Conservation (phyloP, 92 coral and sea anemone genomes). For the Zoanthus sansibaricus region DNA sequence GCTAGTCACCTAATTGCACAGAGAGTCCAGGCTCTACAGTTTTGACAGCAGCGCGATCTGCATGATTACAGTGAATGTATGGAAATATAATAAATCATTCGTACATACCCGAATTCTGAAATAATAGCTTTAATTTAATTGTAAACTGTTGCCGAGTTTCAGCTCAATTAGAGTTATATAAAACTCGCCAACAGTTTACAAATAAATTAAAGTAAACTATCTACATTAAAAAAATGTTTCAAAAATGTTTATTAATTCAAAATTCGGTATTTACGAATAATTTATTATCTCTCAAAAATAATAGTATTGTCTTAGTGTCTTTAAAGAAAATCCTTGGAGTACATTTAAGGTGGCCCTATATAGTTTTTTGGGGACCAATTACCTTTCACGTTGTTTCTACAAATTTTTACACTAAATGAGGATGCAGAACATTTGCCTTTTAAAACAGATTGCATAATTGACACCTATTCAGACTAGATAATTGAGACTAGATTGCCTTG, state of each 20-base stretch:
- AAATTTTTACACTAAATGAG: constrained; percentile 1
- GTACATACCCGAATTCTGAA: constrained; percentile 5
- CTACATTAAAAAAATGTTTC: constrained; percentile 1
- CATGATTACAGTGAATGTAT: constrained; percentile 3
- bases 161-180: constrained; percentile 2
- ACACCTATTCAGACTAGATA: constrained; percentile 26
- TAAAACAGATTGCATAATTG: constrained; percentile 2
- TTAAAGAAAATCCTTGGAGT: constrained; percentile 3
- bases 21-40: constrained; percentile 7
- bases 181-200: constrained; percentile 5
- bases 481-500: constrained; percentile 25
- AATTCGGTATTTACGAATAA: constrained; percentile 2
- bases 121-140: constrained; percentile 1
- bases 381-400: constrained; percentile 5
- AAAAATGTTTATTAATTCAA: constrained; percentile 1
- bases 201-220: constrained; percentile 1
- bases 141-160: constrained; percentile 6
- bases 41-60: constrained; percentile 7
- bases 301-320: constrained; percentile 3
- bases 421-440: constrained; percentile 5
- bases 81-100: constrained; percentile 1
- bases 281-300: background rate
- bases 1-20: constrained; percentile 6
- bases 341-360: constrained; percentile 1
- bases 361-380: constrained; percentile 4